A percentile compares a stretch with the other conserved stretches of the same genome.
phyloP scores from a whole-genome alignment of 2,797 vertebrate genomes.

The Bovichtus diacanthus region DNA sequence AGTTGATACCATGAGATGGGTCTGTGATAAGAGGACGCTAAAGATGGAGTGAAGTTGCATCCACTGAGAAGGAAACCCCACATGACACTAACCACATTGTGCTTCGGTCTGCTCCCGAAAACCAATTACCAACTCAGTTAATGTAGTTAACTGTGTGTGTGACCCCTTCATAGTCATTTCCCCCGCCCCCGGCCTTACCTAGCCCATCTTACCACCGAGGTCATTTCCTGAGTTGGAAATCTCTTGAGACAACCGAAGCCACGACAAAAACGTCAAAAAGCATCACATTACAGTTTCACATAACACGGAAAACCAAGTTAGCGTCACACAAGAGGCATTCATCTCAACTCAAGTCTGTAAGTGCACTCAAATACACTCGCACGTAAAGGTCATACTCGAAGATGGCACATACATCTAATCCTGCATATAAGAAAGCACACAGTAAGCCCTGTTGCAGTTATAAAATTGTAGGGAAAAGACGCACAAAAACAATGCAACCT shows the following conservation, averaged over 20 bases:
- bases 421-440: not conserved
- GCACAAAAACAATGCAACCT: no score
- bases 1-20: conserved; percentile 36
- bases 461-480: not conserved
- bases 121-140: not conserved
- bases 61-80: not conserved
- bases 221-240: not conserved
- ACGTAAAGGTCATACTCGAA: not conserved
- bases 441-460: not conserved
- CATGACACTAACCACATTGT: not conserved
- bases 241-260: conserved; percentile 2
- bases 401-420: not conserved
- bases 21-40: conserved; percentile 1
- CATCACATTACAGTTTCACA: no score
- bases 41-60: conserved; percentile 5
- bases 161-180: not conserved
- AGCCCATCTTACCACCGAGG: not conserved
- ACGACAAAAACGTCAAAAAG: not conserved
- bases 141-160: not conserved
- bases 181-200: not conserved
- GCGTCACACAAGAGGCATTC: not conserved
- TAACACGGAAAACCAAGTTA: not conserved
- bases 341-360: not conserved
- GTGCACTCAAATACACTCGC: not conserved
- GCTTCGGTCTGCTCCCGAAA: not conserved